These are phyloP conservation scores for Strigamia maritima DNA, from an alignment of 2,888 invertebrate species.

Conservation along the genomic window DNA sequence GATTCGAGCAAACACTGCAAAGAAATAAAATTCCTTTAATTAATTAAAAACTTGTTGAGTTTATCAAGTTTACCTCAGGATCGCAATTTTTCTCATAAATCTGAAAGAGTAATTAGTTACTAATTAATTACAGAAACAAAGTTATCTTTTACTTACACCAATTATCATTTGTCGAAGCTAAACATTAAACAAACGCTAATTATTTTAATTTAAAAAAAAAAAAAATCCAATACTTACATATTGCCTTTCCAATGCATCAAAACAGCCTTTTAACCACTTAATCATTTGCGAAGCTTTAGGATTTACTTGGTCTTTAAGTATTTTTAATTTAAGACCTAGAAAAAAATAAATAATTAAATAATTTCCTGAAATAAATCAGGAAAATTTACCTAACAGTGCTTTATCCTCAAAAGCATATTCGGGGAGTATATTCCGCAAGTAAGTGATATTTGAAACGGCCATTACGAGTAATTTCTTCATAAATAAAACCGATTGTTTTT, in stretches of 20 bases:
- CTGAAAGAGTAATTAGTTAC: neutral
- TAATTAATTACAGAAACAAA: neutral
- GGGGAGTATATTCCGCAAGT: slow-evolving; percentile 54
- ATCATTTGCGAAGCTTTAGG: slow-evolving; percentile 52
- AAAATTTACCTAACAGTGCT: slow-evolving; percentile 51
- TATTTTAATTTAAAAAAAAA: neutral
- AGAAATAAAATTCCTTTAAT: neutral
- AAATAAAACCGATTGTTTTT: slow-evolving; percentile 52
- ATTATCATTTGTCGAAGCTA: slow-evolving; percentile 40
- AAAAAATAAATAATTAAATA: slow-evolving; percentile 11
- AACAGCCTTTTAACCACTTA: slow-evolving; percentile 54
- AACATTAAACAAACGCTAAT: neutral
- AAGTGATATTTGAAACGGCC: slow-evolving; percentile 53
- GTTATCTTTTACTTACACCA: slow-evolving; percentile 38
- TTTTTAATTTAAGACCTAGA: slow-evolving; percentile 51
- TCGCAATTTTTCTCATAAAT: neutral
- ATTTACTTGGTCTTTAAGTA: slow-evolving; percentile 50
- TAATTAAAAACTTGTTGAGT: neutral
- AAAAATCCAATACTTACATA: slow-evolving; percentile 52
- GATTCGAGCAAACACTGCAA: slow-evolving; percentile 45
- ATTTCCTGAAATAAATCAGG: neutral
- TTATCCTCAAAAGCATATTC: slow-evolving; percentile 54
- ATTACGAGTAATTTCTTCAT: slow-evolving; percentile 54
- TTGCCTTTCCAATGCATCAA: slow-evolving; percentile 56
- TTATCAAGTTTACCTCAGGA: slow-evolving; percentile 34